Conservation (phyloP, 2,113 vertebrate species). For the Nestor notabilis region DNA sequence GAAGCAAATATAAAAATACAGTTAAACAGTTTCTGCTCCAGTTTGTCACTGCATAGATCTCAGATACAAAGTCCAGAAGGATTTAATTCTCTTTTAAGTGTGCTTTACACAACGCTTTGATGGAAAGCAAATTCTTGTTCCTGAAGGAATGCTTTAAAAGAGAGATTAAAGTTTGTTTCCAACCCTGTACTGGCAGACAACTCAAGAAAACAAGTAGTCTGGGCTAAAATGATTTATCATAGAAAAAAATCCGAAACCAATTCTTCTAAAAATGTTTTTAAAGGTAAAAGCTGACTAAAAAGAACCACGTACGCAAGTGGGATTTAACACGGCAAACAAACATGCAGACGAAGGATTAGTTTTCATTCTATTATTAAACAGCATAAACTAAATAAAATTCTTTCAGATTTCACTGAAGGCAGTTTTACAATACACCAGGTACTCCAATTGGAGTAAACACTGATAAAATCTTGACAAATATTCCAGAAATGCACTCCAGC, state of each 20-base stretch:
- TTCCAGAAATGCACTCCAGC: slow-evolving; percentile 76
- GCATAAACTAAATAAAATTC: slow-evolving; percentile 49
- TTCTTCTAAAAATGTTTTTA: slow-evolving; percentile 13
- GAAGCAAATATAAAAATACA: slow-evolving; percentile 7
- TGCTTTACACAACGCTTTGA: slow-evolving; percentile 37
- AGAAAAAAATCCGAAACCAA: neutral
- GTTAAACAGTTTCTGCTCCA: neutral
- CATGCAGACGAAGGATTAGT: neutral
- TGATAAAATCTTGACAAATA: slow-evolving; percentile 80
- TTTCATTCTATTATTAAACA: slow-evolving; percentile 62
- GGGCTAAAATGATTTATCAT: slow-evolving; percentile 42
- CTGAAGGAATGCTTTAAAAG: slow-evolving; percentile 61
- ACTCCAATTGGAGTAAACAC: slow-evolving; percentile 67
- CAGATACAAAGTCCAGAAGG: slow-evolving; percentile 16
- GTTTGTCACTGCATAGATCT: slow-evolving; percentile 8
- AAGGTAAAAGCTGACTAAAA: slow-evolving; percentile 54
- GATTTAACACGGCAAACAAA: slow-evolving; percentile 18
- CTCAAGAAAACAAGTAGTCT: slow-evolving; percentile 54
- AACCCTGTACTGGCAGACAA: slow-evolving; percentile 22
- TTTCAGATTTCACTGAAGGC: slow-evolving; percentile 33
- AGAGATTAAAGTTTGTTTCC: slow-evolving; percentile 59
- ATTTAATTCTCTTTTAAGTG: slow-evolving; percentile 50
- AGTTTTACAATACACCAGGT: slow-evolving; percentile 64
- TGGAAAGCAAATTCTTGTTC: slow-evolving; percentile 55
- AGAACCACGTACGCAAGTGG: neutral